Base-by-base conservation (phyloP, 2,888 invertebrate species). In the Tachina lurida region DNA sequence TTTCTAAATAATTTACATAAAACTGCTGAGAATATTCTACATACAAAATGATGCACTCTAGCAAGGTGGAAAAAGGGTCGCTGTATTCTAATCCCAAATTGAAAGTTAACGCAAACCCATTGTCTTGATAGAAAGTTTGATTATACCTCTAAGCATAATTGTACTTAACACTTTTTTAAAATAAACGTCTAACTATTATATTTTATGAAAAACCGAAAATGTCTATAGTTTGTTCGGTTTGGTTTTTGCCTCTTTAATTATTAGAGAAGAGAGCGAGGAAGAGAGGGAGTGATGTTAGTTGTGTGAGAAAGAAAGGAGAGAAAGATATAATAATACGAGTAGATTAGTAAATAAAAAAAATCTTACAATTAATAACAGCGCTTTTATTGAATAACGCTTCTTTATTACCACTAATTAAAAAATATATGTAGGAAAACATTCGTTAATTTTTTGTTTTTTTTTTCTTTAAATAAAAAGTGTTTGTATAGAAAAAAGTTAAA, bases 381-480 rank as follows among this genome's bases (percentile, higher is more conserved):
- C 49, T n/a, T n/a, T 49, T 49, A 49, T 5, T 49, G 0, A n/a
- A 49, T 15, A 49, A 15, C 19, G 2, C 13, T 52, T 52, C 54
- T 22, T 17, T 19, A 3, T 54, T 54, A 10, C 2, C 9, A 54
- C 10, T 54, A 19, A 54, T 19, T 13, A 12, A 54, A 54, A 54
- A 54, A 54, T 56, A 19, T 56, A 56, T 56, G n/a, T n/a, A n/a
- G n/a, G 56, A 56, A 22, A 58, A 15, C 39, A 58, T 1, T 58
- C 15, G 8, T 31, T 22, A 22, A 13, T 22, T 22, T 56, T n/a
- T n/a, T n/a, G n/a, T n/a, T n/a, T n/a, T n/a, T n/a, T n/a, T n/a
- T n/a, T n/a, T 52, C 17, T 54, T 3, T 39, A 10, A 62, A 62
- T 43, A 10, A 17, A 41, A 17, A 43, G 62, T 62, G 43, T 7